Percentiles rank a stretch among this genome's conserved stretches.
These are phyloP conservation scores for Hipparchia semele DNA, from an alignment of 2,888 invertebrate genomes.

Conservation along the genomic window DNA sequence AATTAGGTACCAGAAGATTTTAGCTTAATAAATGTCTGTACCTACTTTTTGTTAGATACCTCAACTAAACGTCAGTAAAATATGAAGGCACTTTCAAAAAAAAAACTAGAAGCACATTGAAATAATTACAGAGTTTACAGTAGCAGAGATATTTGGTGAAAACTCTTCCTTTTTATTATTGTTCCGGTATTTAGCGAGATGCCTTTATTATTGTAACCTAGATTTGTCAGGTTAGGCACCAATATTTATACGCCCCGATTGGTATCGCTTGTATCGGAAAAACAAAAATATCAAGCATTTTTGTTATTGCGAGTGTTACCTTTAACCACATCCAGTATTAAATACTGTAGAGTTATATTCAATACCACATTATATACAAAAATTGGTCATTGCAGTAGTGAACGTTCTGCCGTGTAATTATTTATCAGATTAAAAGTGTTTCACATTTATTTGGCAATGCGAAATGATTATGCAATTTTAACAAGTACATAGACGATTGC, in stretches of 20 bases:
- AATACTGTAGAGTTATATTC: slow-evolving; percentile 2
- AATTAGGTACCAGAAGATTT: too few relatives aligned
- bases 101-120: too few relatives aligned
- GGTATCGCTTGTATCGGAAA: neutral
- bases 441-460: slow-evolving; percentile 27
- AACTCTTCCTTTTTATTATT: neutral
- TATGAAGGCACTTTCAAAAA: too few relatives aligned
- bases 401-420: slow-evolving; percentile 27
- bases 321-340: slow-evolving; percentile 3
- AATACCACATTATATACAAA: slow-evolving; percentile 20
- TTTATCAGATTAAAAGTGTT: slow-evolving; percentile 32
- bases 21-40: too few relatives aligned
- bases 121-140: too few relatives aligned
- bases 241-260: neutral
- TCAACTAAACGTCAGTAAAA: too few relatives aligned
- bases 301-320: neutral
- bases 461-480: slow-evolving; percentile 16
- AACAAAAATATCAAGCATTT: neutral
- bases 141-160: neutral
- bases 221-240: neutral
- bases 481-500: slow-evolving; percentile 1
- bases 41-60: too few relatives aligned
- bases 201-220: neutral
- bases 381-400: slow-evolving; percentile 28
- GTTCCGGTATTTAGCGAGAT: neutral